A percentile compares a stretch with the other conserved stretches of the same genome.
Evolutionary conservation across 2,888 invertebrate genomes (phyloP).

Genomic region (Apamea sordens): DNA sequence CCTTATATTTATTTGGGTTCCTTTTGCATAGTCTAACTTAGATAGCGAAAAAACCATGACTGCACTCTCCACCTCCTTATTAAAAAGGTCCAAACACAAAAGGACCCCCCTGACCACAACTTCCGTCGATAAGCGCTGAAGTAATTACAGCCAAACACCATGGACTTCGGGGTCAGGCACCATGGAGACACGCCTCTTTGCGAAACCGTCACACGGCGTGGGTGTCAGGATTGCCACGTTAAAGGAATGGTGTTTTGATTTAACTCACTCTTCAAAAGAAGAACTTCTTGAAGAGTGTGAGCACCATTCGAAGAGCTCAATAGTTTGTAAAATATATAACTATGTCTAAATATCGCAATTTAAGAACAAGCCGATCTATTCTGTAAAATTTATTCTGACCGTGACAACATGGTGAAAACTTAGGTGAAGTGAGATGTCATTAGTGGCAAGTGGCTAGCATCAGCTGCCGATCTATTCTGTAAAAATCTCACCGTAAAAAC

Average conservation of each 20-base stretch:
- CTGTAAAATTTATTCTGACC: not conserved
- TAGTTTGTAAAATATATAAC: not conserved
- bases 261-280: not conserved
- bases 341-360: not conserved
- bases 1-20: not conserved
- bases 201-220: slow-evolving; percentile 57
- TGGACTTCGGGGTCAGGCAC: slow-evolving; percentile 34
- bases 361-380: not conserved
- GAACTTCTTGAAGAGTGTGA: too few relatives aligned
- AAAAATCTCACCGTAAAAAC: too few relatives aligned
- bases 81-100: slow-evolving; percentile 27
- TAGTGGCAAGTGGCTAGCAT: not conserved
- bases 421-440: not conserved
- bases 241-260: not conserved
- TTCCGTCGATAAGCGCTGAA: slow-evolving; percentile 59
- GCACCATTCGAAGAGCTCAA: too few relatives aligned
- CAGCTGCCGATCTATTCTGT: too few relatives aligned
- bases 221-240: slow-evolving; percentile 48
- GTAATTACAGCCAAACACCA: slow-evolving; percentile 60
- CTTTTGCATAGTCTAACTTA: not conserved
- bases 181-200: slow-evolving; percentile 58
- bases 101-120: slow-evolving; percentile 19
- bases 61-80: not conserved
- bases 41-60: not conserved
- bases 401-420: too few relatives aligned